phyloP scores from a whole-genome alignment of 2,113 vertebrate genomes.

The Typhlomys cinereus region DNA sequence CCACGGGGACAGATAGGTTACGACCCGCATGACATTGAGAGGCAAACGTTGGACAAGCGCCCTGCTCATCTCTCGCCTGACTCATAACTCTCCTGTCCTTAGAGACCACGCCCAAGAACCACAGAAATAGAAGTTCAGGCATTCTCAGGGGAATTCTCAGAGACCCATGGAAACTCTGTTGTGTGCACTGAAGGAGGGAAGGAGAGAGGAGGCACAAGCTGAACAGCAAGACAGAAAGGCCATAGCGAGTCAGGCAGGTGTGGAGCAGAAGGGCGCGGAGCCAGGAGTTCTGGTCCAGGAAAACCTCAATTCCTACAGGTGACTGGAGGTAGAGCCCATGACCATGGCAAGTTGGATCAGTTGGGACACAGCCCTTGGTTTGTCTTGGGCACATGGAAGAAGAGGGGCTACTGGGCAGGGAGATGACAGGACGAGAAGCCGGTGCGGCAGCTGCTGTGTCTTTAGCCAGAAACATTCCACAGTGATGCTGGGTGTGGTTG shows the following conservation, averaged over 20 bases:
- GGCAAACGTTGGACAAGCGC: neutral
- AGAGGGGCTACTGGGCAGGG: neutral
- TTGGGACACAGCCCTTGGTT: neutral
- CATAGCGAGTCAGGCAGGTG: neutral
- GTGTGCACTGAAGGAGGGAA: neutral
- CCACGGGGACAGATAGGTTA: neutral
- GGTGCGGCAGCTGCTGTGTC: neutral
- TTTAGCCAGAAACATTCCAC: slow-evolving; percentile 53
- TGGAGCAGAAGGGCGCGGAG: neutral
- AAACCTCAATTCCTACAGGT: neutral
- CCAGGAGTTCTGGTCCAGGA: neutral
- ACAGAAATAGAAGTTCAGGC: neutral
- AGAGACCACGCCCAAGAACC: neutral
- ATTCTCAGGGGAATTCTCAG: neutral
- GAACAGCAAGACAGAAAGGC: neutral
- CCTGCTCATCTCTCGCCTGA: neutral
- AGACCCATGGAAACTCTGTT: neutral
- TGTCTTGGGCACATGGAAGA: neutral
- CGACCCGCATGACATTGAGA: neutral
- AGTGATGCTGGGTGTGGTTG: neutral
- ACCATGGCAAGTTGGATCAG: neutral
- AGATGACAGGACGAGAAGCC: neutral
- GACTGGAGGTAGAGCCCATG: neutral
- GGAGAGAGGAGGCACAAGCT: neutral
- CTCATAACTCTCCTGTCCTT: neutral